phyloP scores from a whole-genome alignment of 2,888 invertebrate genomes.

The Eupithecia insigniata region DNA sequence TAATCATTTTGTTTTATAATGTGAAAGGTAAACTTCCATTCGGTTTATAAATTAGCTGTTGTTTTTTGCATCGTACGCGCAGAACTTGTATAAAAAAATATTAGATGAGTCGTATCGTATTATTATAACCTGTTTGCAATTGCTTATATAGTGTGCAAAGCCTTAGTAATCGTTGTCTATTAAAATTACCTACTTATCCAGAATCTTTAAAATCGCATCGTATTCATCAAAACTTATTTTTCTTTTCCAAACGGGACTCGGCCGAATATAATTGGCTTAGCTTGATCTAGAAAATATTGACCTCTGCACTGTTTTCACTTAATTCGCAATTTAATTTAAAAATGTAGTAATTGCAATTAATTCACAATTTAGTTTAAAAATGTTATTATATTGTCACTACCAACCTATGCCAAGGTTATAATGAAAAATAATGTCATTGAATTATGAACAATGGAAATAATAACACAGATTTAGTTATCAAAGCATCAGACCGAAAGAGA shows the following conservation, averaged over 20 bases:
- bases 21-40: background rate
- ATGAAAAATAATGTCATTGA: background rate
- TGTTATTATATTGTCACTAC: too few relatives aligned
- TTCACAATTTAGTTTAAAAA: too few relatives aligned
- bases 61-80: background rate
- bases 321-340: too few relatives aligned
- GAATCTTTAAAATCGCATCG: background rate
- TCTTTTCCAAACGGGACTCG: background rate
- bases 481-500: slow-evolving; percentile 5
- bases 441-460: background rate
- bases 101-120: too few relatives aligned
- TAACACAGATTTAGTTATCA: slow-evolving; percentile 1
- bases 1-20: slow-evolving; percentile 5
- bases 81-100: background rate
- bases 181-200: background rate
- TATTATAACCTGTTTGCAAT: too few relatives aligned
- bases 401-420: background rate
- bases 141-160: too few relatives aligned
- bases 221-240: background rate
- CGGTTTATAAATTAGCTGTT: background rate
- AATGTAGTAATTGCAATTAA: too few relatives aligned
- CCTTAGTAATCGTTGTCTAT: too few relatives aligned
- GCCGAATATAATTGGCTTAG: background rate
- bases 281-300: background rate
- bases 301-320: background rate